Evolutionary conservation across 2,888 invertebrate species (phyloP).

Genomic region (Polydrusus tereticollis): DNA sequence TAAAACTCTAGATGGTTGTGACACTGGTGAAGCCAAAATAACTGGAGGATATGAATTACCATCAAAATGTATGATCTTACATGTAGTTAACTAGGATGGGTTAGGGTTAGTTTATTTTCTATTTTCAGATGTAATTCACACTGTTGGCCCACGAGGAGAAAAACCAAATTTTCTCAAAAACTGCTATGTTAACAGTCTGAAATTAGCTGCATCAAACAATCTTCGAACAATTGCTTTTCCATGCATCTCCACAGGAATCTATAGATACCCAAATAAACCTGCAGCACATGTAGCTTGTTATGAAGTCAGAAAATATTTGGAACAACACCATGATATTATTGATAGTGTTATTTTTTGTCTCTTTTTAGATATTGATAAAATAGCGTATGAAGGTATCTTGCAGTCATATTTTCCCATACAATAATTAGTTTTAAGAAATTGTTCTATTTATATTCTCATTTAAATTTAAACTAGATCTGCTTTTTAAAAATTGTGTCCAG

Average conservation of each 20-base stretch:
- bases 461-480: no score
- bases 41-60: conserved; percentile 87
- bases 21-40: conserved; percentile 86
- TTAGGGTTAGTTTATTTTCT: background rate
- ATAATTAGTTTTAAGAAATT: conserved; percentile 50
- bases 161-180: conserved; percentile 73
- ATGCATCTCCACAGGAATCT: conserved; percentile 93
- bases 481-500: no score
- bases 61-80: conserved; percentile 79
- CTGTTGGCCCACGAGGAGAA: conserved; percentile 88
- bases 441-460: no score
- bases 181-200: conserved; percentile 80
- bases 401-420: conserved; percentile 79
- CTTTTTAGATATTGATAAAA: conserved; percentile 79
- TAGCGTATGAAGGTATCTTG: conserved; percentile 79
- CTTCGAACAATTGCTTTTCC: conserved; percentile 84
- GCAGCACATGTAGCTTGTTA: conserved; percentile 83
- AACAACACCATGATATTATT: conserved; percentile 69
- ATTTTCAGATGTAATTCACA: conserved; percentile 86
- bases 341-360: conserved; percentile 86
- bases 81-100: no score
- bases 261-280: conserved; percentile 84
- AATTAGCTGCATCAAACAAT: conserved; percentile 70
- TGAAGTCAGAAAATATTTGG: conserved; percentile 76
- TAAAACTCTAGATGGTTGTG: conserved; percentile 78